Evolutionary conservation across 2,888 invertebrate species (phyloP).

Genomic region (Carterocephalus palaemon): DNA sequence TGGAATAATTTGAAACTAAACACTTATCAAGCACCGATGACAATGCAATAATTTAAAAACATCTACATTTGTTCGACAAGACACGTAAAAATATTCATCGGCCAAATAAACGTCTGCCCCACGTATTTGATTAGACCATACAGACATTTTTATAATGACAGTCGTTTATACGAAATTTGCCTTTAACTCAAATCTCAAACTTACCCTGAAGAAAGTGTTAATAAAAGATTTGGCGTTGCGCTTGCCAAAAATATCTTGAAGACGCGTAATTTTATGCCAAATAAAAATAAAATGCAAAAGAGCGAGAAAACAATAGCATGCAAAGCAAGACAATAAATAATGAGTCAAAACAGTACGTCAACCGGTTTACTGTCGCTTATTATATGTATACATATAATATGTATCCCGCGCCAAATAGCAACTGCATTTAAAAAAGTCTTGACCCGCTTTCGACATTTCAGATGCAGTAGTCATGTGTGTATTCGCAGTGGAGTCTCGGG

Average conservation of each 20-base stretch:
- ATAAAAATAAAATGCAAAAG: slow-evolving; percentile 21
- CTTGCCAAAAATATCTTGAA: slow-evolving; percentile 29
- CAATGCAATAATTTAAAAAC: no score
- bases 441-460: slow-evolving; percentile 30
- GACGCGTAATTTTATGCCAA: slow-evolving; percentile 24
- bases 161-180: background rate
- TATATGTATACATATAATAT: slow-evolving; percentile 11
- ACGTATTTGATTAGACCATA: no score
- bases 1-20: no score
- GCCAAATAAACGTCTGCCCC: no score
- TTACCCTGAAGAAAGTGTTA: slow-evolving; percentile 2
- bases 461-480: no score
- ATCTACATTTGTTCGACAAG: no score
- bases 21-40: no score
- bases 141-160: no score
- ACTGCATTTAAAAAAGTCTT: slow-evolving; percentile 28
- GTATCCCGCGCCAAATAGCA: slow-evolving; percentile 14
- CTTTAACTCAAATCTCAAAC: background rate
- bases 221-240: slow-evolving; percentile 11
- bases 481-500: no score
- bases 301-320: slow-evolving; percentile 6
- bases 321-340: slow-evolving; percentile 16
- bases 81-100: no score
- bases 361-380: slow-evolving; percentile 20
- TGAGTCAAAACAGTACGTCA: slow-evolving; percentile 14